Base-by-base conservation (phyloP, 2,888 invertebrate species). In the Orgyia antiqua region DNA sequence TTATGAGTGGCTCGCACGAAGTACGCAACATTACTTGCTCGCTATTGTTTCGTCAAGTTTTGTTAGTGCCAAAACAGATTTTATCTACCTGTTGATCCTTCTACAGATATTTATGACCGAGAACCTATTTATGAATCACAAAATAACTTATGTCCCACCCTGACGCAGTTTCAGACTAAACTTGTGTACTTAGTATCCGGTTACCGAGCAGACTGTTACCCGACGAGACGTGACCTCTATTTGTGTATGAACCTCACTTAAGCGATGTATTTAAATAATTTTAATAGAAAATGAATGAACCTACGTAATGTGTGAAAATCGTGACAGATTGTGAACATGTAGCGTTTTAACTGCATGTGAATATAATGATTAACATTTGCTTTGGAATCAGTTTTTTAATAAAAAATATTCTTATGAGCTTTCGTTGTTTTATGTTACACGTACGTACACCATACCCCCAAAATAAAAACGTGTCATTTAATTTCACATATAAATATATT, bases 311-410 rank as follows among this genome's bases (percentile, higher is more conserved):
- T 45, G 51, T 53, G 46, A 49, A 51, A 56, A 42, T 53, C 48
- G 44, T 50, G 49, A 32, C 41, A 42, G 48, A 43, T 34, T 46
- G 47, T 49, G 45, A 42, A 54, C 58, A 63, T 64, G 71, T 71
- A 67, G 69, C 71, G 72, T 79, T 79, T 79, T 75, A 70, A 73
- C 82, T 84, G 79, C 76, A 68, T 72, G 72, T 72, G 72, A 69
- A 68, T 68, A 55, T 58, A 54, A 68, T 68, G 64, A 74, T 71
- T 64, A 68, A 71, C 65, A 75, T 78, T 82, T 82, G 84, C 83
- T 84, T 84, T 84, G 68, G 73, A 80, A 80, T 74, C 73, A 66
- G 68, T 74, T 78, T 83, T 83, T 70, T 71, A 69, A 72, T 66
- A 71, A 82, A 77, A 58, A 73, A 75, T 74, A 67, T 71, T 71